Percentiles rank a stretch among this genome's conserved stretches.
Conservation (phyloP, 2,888 invertebrate genomes). For the Crepidodera aurea region DNA sequence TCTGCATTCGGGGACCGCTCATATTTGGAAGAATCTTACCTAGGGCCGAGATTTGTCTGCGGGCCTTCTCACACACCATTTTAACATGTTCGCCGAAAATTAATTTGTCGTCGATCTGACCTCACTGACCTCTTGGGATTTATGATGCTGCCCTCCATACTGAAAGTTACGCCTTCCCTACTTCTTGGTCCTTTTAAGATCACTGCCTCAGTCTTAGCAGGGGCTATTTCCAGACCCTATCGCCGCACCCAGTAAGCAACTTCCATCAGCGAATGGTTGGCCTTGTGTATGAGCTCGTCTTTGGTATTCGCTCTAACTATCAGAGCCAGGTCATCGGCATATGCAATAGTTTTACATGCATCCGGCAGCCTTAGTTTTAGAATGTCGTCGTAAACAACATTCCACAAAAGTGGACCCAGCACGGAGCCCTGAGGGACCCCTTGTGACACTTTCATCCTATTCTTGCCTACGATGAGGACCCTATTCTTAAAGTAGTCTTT, state of each 20-base stretch:
- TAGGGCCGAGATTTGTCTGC: background rate
- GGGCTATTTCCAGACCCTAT: background rate
- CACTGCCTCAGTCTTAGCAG: background rate
- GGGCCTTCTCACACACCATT: background rate
- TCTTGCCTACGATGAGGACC: background rate
- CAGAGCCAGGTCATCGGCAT: conserved; percentile 3
- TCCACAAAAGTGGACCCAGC: conserved; percentile 5
- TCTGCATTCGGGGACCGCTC: background rate
- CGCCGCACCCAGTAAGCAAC: background rate
- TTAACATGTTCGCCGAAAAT: background rate
- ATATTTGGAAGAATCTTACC: conserved; percentile 6
- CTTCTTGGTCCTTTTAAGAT: background rate
- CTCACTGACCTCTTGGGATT: background rate
- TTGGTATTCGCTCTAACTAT: background rate
- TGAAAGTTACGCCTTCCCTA: background rate
- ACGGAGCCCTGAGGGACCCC: conserved; percentile 15
- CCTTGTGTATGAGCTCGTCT: background rate
- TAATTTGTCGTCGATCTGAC: background rate
- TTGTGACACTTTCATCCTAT: conserved; percentile 15
- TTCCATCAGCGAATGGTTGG: background rate
- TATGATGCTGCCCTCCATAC: background rate
- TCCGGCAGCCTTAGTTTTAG: background rate
- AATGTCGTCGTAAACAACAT: background rate
- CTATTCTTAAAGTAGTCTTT: background rate
- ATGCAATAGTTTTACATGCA: background rate